These are phyloP conservation scores for Acanthopagrus latus DNA, from an alignment of 2,797 vertebrate species.

Conservation along the genomic window DNA sequence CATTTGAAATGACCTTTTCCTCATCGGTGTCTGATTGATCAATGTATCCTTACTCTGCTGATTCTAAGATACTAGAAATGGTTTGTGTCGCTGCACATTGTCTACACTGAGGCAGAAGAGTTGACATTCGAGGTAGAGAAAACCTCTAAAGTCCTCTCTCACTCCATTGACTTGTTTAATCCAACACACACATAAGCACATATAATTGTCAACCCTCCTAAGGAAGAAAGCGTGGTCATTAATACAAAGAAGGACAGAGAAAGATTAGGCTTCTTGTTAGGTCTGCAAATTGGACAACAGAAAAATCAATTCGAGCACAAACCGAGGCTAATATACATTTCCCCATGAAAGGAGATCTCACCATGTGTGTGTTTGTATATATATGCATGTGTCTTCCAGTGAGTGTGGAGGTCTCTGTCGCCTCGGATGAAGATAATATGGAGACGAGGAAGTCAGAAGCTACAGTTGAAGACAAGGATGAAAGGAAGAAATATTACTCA, in stretches of 20 bases:
- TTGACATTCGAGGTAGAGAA: slow-evolving; percentile 21
- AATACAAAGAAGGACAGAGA: slow-evolving; percentile 45
- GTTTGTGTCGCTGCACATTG: slow-evolving; percentile 19
- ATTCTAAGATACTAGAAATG: not conserved
- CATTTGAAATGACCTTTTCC: slow-evolving; percentile 2
- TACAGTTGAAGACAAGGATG: not conserved
- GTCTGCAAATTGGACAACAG: slow-evolving; percentile 64
- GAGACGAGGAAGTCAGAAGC: slow-evolving; percentile 14
- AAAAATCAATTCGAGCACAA: slow-evolving; percentile 69
- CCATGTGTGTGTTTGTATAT: slow-evolving; percentile 7
- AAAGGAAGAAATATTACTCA: slow-evolving; percentile 11
- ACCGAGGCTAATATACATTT: slow-evolving; percentile 65
- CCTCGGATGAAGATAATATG: slow-evolving; percentile 4
- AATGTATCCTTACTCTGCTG: not conserved
- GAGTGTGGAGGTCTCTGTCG: not conserved
- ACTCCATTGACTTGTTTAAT: slow-evolving; percentile 34
- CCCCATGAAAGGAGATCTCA: slow-evolving; percentile 35
- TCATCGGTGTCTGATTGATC: not conserved
- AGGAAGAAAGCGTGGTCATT: slow-evolving; percentile 48
- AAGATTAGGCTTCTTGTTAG: slow-evolving; percentile 59
- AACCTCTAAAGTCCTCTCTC: slow-evolving; percentile 7
- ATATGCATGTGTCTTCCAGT: not conserved
- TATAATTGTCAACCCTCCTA: slow-evolving; percentile 34
- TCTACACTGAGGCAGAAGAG: not conserved
- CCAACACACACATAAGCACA: slow-evolving; percentile 15